These are phyloP conservation scores for Coracopsis vasa DNA, from an alignment of 2,113 vertebrate genomes.

Conservation along the genomic window DNA sequence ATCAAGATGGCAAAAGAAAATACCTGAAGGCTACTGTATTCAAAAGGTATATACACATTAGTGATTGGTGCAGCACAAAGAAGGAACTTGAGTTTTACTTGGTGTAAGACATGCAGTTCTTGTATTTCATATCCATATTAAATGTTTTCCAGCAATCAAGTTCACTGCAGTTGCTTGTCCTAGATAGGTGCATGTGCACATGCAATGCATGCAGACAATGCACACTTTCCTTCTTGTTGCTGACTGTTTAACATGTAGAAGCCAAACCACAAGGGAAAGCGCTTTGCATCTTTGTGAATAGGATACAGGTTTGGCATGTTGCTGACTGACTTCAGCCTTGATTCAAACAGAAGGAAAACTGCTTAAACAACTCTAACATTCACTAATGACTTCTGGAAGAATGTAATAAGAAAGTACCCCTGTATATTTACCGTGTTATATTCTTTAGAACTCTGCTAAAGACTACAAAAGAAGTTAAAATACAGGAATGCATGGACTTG, in stretches of 20 bases:
- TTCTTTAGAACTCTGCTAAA: background rate
- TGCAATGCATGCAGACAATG: background rate
- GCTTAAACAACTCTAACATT: background rate
- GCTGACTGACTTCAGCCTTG: background rate
- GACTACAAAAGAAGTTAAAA: background rate
- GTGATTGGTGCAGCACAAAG: background rate
- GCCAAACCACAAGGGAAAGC: background rate
- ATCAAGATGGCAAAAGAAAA: background rate
- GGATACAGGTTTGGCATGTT: background rate
- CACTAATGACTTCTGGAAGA: background rate
- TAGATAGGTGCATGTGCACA: background rate
- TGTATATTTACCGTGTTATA: background rate
- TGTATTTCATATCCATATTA: background rate
- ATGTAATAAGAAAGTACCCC: background rate
- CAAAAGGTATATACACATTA: background rate
- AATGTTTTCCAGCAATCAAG: background rate
- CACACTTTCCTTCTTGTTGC: background rate
- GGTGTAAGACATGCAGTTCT: background rate
- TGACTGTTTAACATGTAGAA: background rate
- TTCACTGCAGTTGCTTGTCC: background rate
- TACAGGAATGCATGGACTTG: background rate
- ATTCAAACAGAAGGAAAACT: background rate
- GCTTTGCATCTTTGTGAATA: background rate
- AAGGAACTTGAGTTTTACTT: background rate
- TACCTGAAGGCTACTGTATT: background rate